These are phyloP conservation scores for Steinernema scapterisci DNA, from an alignment of 2,888 invertebrate species.

Conservation along the genomic window DNA sequence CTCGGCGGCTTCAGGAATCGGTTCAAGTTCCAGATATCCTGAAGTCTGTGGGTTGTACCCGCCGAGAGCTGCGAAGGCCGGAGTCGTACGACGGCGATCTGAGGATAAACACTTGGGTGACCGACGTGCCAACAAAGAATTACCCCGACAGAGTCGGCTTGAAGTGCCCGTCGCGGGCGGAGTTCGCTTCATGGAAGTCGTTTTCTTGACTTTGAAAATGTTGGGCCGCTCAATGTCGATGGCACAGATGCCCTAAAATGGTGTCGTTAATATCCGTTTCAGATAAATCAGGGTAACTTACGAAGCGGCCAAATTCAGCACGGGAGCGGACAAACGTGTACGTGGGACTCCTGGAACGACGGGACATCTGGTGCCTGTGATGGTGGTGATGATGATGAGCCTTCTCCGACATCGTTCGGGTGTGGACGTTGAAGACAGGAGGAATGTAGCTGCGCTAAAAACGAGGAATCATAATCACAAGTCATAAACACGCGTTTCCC, in stretches of 20 bases:
- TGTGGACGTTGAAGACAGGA: conserved; percentile 15
- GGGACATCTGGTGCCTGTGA: not conserved
- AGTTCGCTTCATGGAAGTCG: not conserved
- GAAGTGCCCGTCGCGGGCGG: not conserved
- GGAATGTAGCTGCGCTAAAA: conserved; percentile 28
- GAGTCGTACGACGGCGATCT: conserved; percentile 15
- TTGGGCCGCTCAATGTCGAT: not conserved
- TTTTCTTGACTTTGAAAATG: not conserved
- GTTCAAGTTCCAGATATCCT: not conserved
- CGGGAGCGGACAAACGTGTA: no score
- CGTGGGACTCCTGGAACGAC: no score
- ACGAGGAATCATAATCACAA: not conserved
- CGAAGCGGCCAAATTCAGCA: not conserved
- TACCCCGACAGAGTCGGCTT: conserved; percentile 18
- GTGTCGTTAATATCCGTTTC: no score
- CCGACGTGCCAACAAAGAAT: not conserved
- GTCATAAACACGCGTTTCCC: not conserved
- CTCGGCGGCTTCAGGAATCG: conserved; percentile 7
- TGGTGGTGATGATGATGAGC: not conserved
- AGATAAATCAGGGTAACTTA: not conserved
- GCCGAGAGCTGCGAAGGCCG: conserved; percentile 9
- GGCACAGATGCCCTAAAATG: not conserved
- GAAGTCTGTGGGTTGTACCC: not conserved
- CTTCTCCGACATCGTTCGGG: not conserved
- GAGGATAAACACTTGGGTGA: conserved; percentile 16